phyloP scores from a whole-genome alignment of 1,140 invertebrate genomes.

The Philotrypesis tridentata region DNA sequence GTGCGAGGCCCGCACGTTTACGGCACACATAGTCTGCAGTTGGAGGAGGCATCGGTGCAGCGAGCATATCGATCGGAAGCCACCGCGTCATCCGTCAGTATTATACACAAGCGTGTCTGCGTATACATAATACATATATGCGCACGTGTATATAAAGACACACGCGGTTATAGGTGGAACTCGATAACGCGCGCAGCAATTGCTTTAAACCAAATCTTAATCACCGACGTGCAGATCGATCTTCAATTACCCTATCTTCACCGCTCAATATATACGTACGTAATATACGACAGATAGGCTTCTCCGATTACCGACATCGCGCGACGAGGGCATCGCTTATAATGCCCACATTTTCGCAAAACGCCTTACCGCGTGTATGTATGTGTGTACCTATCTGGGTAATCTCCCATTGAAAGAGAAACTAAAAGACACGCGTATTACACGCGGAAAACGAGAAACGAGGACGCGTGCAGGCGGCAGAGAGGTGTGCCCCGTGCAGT shows the following conservation, averaged over 20 bases:
- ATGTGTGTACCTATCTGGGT: too few species aligned
- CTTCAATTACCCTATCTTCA: neutral
- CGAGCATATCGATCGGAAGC: neutral
- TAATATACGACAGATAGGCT: too few species aligned
- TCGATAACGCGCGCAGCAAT: neutral
- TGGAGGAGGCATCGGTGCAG: neutral
- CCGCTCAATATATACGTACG: too few species aligned
- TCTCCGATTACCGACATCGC: neutral
- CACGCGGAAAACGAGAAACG: neutral
- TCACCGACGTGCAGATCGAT: neutral
- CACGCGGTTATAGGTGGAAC: neutral
- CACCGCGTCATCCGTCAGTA: neutral
- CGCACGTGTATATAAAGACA: neutral
- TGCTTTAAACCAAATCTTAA: neutral
- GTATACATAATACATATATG: too few species aligned
- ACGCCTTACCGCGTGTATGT: neutral
- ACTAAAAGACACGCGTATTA: neutral
- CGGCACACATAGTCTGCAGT: too few species aligned
- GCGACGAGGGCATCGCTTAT: too few species aligned
- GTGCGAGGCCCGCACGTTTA: too few species aligned
- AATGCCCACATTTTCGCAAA: too few species aligned
- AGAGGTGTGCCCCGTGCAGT: neutral
- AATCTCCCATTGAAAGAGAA: too few species aligned
- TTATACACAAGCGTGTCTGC: neutral
- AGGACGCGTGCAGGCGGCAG: neutral